A percentile compares a stretch with the other conserved stretches of the same genome.
Conservation (phyloP, 2,888 invertebrate species). For the Microdon myrmicae region DNA sequence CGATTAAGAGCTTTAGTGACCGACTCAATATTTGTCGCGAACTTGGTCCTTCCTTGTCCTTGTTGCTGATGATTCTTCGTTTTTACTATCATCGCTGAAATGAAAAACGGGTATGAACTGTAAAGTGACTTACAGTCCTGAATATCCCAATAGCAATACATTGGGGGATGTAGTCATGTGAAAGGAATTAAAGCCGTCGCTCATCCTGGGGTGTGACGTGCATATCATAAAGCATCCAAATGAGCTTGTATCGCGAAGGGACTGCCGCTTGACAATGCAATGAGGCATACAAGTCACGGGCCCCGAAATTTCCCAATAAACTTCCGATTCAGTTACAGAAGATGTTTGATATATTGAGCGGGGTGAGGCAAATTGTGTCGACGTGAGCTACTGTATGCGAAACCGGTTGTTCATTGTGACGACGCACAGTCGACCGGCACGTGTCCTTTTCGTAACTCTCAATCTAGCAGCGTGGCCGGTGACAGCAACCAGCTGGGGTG, state of each 20-base stretch:
- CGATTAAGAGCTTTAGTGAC: constrained; percentile 25
- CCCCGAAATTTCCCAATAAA: constrained; percentile 37
- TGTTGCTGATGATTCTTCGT: constrained; percentile 42
- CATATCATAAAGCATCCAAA: constrained; percentile 29
- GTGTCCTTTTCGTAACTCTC: constrained; percentile 21
- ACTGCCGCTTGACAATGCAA: constrained; percentile 41
- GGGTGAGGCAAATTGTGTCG: constrained; percentile 18
- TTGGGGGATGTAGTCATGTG: constrained; percentile 46
- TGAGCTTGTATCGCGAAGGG: constrained; percentile 10
- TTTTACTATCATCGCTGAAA: constrained; percentile 31
- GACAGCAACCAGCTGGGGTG: no score
- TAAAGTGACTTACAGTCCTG: constrained; percentile 9
- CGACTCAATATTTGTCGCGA: background rate
- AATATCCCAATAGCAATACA: background rate
- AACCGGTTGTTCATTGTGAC: constrained; percentile 27
- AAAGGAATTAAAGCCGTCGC: constrained; percentile 44
- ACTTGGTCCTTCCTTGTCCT: constrained; percentile 5
- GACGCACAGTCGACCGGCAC: constrained; percentile 30
- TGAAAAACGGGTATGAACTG: constrained; percentile 10
- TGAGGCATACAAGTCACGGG: constrained; percentile 51
- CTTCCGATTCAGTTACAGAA: constrained; percentile 44
- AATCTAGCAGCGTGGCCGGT: background rate
- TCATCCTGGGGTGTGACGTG: constrained; percentile 10
- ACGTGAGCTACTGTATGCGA: constrained; percentile 10
- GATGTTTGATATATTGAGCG: constrained; percentile 8